These are phyloP conservation scores for Agrotis exclamationis DNA, from an alignment of 2,888 invertebrate genomes.

Conservation along the genomic window DNA sequence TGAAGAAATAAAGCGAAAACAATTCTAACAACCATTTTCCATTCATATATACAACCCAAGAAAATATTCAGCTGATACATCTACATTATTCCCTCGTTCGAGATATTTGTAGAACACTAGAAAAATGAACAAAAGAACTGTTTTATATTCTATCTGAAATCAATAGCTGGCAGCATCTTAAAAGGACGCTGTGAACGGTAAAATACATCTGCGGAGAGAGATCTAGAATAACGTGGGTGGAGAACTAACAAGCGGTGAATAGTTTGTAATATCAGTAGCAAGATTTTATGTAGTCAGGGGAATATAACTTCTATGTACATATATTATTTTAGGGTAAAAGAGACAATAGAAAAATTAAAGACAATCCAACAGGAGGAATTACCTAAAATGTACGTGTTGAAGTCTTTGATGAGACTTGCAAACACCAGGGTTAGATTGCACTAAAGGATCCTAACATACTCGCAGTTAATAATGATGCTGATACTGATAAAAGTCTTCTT, in stretches of 20 bases:
- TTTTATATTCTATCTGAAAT: conserved; percentile 51
- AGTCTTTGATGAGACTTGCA: neutral
- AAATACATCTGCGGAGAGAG: conserved; percentile 31
- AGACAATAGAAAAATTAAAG: neutral
- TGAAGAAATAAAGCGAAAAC: neutral
- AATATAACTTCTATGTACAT: neutral
- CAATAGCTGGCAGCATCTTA: conserved; percentile 51
- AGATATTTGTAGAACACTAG: conserved; percentile 17
- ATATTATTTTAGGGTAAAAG: neutral
- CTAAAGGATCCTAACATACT: neutral
- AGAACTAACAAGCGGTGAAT: conserved; percentile 2
- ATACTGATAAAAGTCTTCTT: neutral
- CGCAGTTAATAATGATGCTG: neutral
- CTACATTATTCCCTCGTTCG: conserved; percentile 26
- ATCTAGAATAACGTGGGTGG: conserved; percentile 29
- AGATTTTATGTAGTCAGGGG: neutral
- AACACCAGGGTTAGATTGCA: neutral
- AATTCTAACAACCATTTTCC: conserved; percentile 7
- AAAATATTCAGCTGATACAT: conserved; percentile 25
- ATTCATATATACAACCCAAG: conserved; percentile 14
- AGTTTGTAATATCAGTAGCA: neutral
- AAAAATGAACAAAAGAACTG: conserved; percentile 46
- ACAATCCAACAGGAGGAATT: neutral
- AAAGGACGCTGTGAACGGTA: conserved; percentile 23
- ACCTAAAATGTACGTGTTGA: neutral